phyloP scores from a whole-genome alignment of 1,140 invertebrate species.

The Elysia chlorotica region DNA sequence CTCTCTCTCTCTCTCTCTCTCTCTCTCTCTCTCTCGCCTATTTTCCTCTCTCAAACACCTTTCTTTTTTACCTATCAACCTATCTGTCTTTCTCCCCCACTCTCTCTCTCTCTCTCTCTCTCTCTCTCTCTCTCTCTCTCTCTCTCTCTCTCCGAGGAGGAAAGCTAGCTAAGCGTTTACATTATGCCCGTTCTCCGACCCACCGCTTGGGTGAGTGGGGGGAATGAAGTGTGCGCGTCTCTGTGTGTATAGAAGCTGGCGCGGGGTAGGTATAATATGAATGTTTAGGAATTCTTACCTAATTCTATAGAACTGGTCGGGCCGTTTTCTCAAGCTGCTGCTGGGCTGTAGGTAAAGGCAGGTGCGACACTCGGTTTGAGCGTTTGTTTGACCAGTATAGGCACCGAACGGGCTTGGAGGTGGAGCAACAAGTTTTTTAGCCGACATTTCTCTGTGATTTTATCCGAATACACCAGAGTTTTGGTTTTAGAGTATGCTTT shows the following conservation, averaged over 20 bases:
- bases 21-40: no score
- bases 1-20: no score
- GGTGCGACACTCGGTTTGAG: background rate
- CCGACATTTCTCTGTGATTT: background rate
- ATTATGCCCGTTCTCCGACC: no score
- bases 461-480: no score
- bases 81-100: background rate
- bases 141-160: background rate
- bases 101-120: background rate
- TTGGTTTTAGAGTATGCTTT: no score
- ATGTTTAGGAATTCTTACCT: background rate
- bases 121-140: background rate
- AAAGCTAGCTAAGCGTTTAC: background rate
- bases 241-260: no score
- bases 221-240: background rate
- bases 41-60: no score
- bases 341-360: background rate
- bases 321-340: background rate
- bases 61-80: no score
- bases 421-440: background rate
- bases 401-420: background rate
- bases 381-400: background rate
- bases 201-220: background rate
- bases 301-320: no score
- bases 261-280: background rate